phyloP scores from a whole-genome alignment of 2,797 vertebrate species.

The Erethizon dorsatum region DNA sequence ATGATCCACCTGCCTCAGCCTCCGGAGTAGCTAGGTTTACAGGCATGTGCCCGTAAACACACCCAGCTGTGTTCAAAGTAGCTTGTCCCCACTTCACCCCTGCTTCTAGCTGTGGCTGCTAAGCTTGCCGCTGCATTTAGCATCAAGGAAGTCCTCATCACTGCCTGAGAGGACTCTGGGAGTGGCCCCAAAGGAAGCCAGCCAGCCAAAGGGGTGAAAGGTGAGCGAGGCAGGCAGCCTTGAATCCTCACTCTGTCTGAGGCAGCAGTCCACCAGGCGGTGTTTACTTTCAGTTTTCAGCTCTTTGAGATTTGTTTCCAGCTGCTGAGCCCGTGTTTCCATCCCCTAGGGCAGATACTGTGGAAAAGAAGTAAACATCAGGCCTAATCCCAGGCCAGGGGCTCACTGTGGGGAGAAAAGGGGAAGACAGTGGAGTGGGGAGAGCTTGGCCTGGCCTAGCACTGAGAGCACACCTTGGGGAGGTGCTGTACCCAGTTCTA shows the following conservation, averaged over 20 bases:
- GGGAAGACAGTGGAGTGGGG: neutral
- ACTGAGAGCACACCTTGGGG: neutral
- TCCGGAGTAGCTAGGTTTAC: neutral
- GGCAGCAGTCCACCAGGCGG: neutral
- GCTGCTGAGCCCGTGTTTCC: conserved; percentile 53
- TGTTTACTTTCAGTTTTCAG: conserved; percentile 67
- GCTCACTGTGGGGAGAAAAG: neutral
- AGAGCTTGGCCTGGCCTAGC: neutral
- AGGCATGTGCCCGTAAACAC: neutral
- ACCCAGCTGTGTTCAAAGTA: neutral
- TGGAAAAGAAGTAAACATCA: conserved; percentile 11
- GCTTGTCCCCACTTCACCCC: conserved; percentile 14
- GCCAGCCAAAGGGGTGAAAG: conserved; percentile 78
- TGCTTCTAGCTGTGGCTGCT: conserved; percentile 14
- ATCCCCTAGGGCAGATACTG: neutral
- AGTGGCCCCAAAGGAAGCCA: conserved; percentile 28
- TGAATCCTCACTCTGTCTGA: neutral
- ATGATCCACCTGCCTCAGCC: neutral
- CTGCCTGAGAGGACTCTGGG: conserved; percentile 36
- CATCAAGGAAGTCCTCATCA: conserved; percentile 47
- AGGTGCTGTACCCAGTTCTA: neutral
- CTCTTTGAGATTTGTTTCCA: conserved; percentile 46
- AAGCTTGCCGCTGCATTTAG: conserved; percentile 43
- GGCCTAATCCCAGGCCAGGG: neutral
- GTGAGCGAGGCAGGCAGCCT: conserved; percentile 20